Percentiles rank a stretch among this genome's conserved stretches.
These are phyloP conservation scores for Gymnothorax javanicus DNA, from an alignment of 2,797 vertebrate species.

Conservation along the genomic window DNA sequence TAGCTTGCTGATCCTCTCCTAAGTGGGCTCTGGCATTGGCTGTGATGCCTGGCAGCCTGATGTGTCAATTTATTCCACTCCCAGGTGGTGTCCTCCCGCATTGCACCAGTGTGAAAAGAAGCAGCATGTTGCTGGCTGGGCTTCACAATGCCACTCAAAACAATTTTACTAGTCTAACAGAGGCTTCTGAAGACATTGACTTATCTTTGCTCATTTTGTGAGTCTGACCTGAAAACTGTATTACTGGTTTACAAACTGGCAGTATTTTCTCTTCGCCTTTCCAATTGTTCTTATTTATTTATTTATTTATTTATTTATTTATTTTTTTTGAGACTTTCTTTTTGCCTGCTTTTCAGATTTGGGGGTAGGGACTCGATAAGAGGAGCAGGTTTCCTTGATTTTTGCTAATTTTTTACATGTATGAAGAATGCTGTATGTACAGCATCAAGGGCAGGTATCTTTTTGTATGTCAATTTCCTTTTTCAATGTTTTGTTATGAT, in stretches of 20 bases:
- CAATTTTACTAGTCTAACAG: not conserved
- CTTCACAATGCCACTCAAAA: not conserved
- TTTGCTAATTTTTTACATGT: no score
- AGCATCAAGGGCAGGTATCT: not conserved
- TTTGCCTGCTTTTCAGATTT: no score
- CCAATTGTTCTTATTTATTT: no score
- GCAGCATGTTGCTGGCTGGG: not conserved
- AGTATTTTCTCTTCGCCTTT: no score
- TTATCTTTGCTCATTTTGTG: not conserved
- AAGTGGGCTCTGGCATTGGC: constrained; percentile 18
- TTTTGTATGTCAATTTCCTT: not conserved
- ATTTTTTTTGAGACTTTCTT: no score
- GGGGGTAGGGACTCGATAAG: no score
- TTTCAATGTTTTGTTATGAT: not conserved
- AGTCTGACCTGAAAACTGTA: not conserved
- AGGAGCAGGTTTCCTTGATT: no score
- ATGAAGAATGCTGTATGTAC: no score
- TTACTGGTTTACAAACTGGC: not conserved
- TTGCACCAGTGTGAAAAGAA: not conserved
- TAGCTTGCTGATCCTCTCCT: not conserved
- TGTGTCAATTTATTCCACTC: not conserved
- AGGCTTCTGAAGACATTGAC: not conserved
- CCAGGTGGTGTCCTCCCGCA: not conserved
- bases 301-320: no score
- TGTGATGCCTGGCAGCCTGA: constrained; percentile 7